These are phyloP conservation scores for Callimorpha dominula DNA, from an alignment of 2,888 invertebrate species.

Conservation along the genomic window DNA sequence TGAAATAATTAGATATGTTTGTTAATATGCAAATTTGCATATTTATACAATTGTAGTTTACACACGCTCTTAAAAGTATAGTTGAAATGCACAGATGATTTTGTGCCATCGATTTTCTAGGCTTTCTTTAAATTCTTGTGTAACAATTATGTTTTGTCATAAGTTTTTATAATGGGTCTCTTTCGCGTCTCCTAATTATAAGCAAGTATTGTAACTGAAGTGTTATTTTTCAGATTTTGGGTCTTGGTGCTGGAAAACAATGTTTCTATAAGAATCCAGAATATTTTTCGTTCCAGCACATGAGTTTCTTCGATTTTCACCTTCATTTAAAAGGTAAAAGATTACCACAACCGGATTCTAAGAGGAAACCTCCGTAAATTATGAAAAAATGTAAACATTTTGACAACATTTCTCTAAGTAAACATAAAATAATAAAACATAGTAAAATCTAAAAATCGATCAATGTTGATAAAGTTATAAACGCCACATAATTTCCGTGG, in stretches of 20 bases:
- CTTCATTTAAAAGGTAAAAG: conserved; percentile 58
- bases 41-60: no score
- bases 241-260: conserved; percentile 64
- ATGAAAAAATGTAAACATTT: neutral
- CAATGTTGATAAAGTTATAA: neutral
- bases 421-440: neutral
- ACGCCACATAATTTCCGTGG: neutral
- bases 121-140: no score
- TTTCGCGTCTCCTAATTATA: neutral
- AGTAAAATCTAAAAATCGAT: conserved; percentile 2
- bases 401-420: neutral
- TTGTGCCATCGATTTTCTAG: no score
- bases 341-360: conserved; percentile 51
- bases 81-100: no score
- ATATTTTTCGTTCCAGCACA: conserved; percentile 76
- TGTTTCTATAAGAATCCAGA: conserved; percentile 70
- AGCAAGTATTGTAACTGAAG: neutral
- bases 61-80: no score
- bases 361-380: conserved; percentile 55
- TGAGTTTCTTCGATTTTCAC: conserved; percentile 73
- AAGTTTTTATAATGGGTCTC: neutral
- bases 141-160: no score
- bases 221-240: conserved; percentile 47
- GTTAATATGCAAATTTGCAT: no score
- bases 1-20: no score